phyloP scores from a whole-genome alignment of 2,888 invertebrate genomes.

The Perdita meconis region DNA sequence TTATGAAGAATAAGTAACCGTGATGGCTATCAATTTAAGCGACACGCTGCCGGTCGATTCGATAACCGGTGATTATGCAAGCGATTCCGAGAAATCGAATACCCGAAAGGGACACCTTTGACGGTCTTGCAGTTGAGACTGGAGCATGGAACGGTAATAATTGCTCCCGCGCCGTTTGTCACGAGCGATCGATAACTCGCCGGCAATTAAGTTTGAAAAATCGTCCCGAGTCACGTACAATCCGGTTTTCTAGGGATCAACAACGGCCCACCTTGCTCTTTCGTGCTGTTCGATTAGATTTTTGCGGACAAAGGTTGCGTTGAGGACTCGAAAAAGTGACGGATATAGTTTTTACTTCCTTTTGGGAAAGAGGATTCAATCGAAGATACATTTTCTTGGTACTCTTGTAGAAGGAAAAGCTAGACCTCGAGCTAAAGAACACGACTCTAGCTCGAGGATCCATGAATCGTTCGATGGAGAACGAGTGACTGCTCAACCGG shows the following conservation, averaged over 20 bases:
- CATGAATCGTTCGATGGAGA: slow-evolving; percentile 51
- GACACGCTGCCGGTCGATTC: slow-evolving; percentile 5
- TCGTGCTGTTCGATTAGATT: slow-evolving; percentile 17
- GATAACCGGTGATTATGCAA: slow-evolving; percentile 30
- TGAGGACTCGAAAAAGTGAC: background rate
- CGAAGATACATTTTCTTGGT: background rate
- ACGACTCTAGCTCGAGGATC: slow-evolving; percentile 1
- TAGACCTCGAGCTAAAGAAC: slow-evolving; percentile 11
- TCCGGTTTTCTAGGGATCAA: slow-evolving; percentile 67
- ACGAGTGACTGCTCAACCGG: slow-evolving; percentile 74
- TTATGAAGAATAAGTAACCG: slow-evolving; percentile 12
- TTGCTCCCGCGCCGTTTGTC: slow-evolving; percentile 71
- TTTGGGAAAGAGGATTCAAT: background rate
- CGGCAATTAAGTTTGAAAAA: slow-evolving; percentile 79
- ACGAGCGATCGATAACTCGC: slow-evolving; percentile 72
- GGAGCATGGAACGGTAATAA: slow-evolving; percentile 60
- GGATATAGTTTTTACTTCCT: background rate
- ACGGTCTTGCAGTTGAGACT: background rate
- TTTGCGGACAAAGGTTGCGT: background rate
- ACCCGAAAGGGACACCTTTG: slow-evolving; percentile 4
- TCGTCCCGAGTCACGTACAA: slow-evolving; percentile 71
- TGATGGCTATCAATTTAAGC: slow-evolving; percentile 18
- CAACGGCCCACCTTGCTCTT: background rate
- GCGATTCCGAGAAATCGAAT: slow-evolving; percentile 49
- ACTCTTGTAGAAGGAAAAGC: background rate